Conservation (phyloP, 2,797 vertebrate genomes). For the Arremon brunneinucha region DNA sequence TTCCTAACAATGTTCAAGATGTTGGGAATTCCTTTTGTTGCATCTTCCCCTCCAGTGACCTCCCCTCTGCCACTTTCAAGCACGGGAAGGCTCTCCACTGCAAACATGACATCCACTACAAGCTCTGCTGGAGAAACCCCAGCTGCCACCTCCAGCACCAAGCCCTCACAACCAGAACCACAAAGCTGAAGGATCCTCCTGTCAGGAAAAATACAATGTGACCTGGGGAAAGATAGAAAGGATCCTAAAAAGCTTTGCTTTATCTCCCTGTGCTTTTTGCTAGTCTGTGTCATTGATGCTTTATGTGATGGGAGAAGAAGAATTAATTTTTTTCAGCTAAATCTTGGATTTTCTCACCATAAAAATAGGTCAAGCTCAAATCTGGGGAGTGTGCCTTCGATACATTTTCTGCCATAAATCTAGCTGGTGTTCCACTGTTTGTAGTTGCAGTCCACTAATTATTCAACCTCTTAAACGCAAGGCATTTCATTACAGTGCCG, state of each 20-base stretch:
- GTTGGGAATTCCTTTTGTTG: not conserved
- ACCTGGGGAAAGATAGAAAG: not conserved
- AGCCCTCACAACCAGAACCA: not conserved
- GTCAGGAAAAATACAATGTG: not conserved
- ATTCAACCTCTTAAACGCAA: not conserved
- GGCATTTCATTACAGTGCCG: not conserved
- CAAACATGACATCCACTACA: not conserved
- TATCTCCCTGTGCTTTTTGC: not conserved
- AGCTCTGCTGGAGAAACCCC: not conserved
- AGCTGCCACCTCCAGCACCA: not conserved
- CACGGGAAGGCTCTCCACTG: not conserved
- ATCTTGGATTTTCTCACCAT: not conserved
- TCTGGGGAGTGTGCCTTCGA: not conserved
- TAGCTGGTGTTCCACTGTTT: not conserved
- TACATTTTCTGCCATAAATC: not conserved
- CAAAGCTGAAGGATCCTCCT: not conserved
- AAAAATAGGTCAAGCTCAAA: conserved; percentile 6
- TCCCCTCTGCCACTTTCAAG: not conserved
- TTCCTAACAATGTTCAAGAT: not conserved
- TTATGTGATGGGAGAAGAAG: not conserved
- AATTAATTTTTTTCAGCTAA: not conserved
- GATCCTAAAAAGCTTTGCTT: not conserved
- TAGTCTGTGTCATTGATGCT: not conserved
- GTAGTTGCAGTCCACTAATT: not conserved
- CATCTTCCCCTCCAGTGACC: not conserved